Percentiles rank a stretch among this genome's conserved stretches.
Evolutionary conservation across 92 coral and sea anemone genomes (phyloP).

Genomic region (Scolanthus callimorphus): DNA sequence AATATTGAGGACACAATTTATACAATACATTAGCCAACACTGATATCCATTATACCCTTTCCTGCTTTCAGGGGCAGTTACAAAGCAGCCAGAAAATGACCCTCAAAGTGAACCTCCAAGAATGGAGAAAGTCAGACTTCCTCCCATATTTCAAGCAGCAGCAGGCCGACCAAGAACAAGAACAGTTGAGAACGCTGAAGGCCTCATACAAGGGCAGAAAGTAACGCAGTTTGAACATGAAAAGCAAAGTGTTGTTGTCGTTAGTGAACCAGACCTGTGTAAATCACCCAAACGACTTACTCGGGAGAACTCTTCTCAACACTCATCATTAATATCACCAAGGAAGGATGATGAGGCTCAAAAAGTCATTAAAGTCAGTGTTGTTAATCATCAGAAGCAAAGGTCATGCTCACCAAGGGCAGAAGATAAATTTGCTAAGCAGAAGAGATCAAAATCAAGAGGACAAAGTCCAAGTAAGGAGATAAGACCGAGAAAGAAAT

Average conservation of each 20-base stretch:
- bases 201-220: slow-evolving; percentile 75
- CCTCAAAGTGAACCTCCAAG: slow-evolving; percentile 6
- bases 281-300: slow-evolving; percentile 38
- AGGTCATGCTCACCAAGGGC: neutral
- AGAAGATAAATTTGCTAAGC: slow-evolving; percentile 9
- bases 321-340: neutral
- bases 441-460: slow-evolving; percentile 26
- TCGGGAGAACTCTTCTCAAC: slow-evolving; percentile 9
- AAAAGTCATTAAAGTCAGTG: neutral
- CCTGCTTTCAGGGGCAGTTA: slow-evolving; percentile 8
- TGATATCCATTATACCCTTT: slow-evolving; percentile 60
- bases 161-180: slow-evolving; percentile 75
- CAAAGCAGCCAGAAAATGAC: slow-evolving; percentile 16
- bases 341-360: neutral
- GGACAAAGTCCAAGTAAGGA: slow-evolving; percentile 22
- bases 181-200: slow-evolving; percentile 55
- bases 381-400: neutral
- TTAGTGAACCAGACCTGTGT: slow-evolving; percentile 25
- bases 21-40: neutral
- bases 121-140: slow-evolving; percentile 66
- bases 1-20: too few species aligned
- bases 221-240: slow-evolving; percentile 80
- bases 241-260: slow-evolving; percentile 16
- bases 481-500: neutral
- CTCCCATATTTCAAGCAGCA: slow-evolving; percentile 94